Conservation (phyloP, 2,113 vertebrate genomes). For the Toxostoma redivivum region DNA sequence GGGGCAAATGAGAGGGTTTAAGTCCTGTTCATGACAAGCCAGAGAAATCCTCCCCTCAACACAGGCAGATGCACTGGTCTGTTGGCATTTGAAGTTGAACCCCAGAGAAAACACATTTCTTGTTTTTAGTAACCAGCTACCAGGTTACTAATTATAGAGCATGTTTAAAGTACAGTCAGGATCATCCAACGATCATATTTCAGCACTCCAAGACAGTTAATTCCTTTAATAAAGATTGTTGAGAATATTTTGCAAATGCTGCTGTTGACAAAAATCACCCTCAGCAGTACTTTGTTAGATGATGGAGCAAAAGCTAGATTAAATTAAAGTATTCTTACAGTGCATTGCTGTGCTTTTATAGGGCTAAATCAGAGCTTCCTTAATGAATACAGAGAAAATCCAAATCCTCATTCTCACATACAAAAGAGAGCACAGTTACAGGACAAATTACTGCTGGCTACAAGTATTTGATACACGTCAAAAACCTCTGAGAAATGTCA, state of each 20-base stretch:
- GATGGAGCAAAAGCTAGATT: background rate
- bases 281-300: background rate
- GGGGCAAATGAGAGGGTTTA: background rate
- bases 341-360: background rate
- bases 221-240: background rate
- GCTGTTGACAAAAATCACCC: background rate
- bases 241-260: background rate
- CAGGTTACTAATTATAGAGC: background rate
- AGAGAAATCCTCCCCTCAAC: background rate
- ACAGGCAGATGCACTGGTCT: background rate
- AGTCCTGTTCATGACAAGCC: background rate
- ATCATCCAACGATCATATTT: background rate
- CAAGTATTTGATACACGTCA: rapidly evolving
- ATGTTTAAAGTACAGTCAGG: background rate
- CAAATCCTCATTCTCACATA: background rate
- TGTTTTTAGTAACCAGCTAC: background rate
- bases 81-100: background rate
- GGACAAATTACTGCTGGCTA: background rate
- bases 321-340: background rate
- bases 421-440: background rate
- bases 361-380: background rate
- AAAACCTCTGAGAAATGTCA: background rate
- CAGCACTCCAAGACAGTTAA: background rate
- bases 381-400: background rate
- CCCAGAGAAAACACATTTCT: background rate